Percentiles rank a stretch among this genome's conserved stretches.
Conservation (phyloP, 2,113 vertebrate genomes). For the Alouatta palliata region DNA sequence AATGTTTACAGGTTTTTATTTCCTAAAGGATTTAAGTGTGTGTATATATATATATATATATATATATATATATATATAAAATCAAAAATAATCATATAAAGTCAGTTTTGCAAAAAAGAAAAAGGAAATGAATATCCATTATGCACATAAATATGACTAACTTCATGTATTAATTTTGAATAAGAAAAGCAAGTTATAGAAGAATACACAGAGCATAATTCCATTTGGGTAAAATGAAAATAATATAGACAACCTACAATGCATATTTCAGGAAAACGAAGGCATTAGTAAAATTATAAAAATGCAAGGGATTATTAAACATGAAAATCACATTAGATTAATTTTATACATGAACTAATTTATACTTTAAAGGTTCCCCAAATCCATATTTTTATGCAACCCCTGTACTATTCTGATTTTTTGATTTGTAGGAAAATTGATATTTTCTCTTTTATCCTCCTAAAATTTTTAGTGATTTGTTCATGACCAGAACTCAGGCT, state of each 20-base stretch:
- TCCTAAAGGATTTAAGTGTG: not conserved
- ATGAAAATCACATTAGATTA: not conserved
- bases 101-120: not conserved
- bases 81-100: no score
- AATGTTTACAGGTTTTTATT: not conserved
- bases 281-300: not conserved
- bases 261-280: not conserved
- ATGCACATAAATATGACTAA: not conserved
- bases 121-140: not conserved
- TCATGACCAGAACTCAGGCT: not conserved
- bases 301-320: not conserved
- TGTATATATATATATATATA: no score
- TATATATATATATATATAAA: no score
- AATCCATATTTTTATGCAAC: not conserved
- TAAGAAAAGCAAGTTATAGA: not conserved
- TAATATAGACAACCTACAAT: not conserved
- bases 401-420: not conserved
- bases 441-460: not conserved
- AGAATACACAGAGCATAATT: not conserved
- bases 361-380: not conserved
- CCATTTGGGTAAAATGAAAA: no score
- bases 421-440: not conserved
- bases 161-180: not conserved
- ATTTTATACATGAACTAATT: not conserved
- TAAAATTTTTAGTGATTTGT: not conserved